Base-by-base conservation (phyloP, 37 sponge, comb jelly and placozoan genomes). In the Aplysina aerophoba region DNA sequence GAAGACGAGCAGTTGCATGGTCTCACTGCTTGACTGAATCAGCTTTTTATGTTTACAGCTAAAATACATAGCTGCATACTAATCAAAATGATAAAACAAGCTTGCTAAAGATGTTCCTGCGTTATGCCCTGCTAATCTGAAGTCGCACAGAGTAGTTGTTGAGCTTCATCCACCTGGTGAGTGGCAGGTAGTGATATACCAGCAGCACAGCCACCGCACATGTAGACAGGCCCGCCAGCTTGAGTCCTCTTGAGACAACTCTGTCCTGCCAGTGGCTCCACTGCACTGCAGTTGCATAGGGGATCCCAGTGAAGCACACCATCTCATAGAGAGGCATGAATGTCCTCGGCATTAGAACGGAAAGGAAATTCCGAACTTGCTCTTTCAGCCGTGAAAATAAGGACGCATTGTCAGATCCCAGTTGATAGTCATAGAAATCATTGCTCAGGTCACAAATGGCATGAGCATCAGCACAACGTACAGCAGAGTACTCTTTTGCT, bases 261-360 rank as follows among this genome's bases (percentile, higher is more conserved):
- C 27, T 87, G 34, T 73, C 59, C 81, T 95, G 95, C 50, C 85
- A 19, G 5, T 16, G 25, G 28, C 60, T 54, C 39, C 91, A 44
- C 41, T 72, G 25, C 28, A 91, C 81, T 0, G 74, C 92, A 20
- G 37, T 33, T 27, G 66, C 79, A 73, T 95, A 95, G 15, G 93
- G 96, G 15, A 92, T 90, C 57, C 91, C 38, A 20, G 93, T 82
- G 74, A 95, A 95, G n/a, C 93, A 81, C 41, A 95, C 91, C 93
- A 92, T 90, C 14, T 88, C 75, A 75, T 95, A 92, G 33, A 95
- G 90, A 25, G 96, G 96, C 44, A 92, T 88, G 75, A 90, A 92
- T 21, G 38, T 22, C 13, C 74, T 19, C 11, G 93, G 96, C 27
- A 95, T 75, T 19, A 92, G 65, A 37, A 11, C 28, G 80, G 86